phyloP scores from a whole-genome alignment of 2,797 vertebrate genomes.

The Basileuterus tristriatus region DNA sequence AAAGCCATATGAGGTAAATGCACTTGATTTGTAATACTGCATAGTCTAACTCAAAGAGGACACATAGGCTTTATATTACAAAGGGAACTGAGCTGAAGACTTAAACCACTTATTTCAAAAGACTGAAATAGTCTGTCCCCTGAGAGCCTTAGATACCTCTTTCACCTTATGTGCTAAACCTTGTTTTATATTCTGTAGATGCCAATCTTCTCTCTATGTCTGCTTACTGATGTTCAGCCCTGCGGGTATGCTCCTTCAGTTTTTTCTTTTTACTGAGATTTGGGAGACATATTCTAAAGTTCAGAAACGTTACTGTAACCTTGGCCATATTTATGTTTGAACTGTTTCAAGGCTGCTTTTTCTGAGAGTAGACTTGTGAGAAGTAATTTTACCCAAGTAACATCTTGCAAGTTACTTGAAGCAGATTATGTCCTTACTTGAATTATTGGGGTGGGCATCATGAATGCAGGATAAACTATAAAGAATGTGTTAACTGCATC shows the following conservation, averaged over 20 bases:
- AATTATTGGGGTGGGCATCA: neutral
- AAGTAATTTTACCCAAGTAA: neutral
- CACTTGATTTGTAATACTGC: neutral
- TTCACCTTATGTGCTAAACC: slow-evolving; percentile 48
- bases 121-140: slow-evolving; percentile 6
- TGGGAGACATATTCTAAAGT: neutral
- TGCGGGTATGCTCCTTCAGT: neutral
- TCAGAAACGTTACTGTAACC: neutral
- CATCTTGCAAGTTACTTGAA: neutral
- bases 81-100: slow-evolving; percentile 9
- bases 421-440: neutral
- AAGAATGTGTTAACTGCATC: neutral
- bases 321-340: neutral
- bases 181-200: slow-evolving; percentile 52
- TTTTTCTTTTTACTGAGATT: neutral
- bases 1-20: neutral
- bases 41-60: neutral
- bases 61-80: neutral
- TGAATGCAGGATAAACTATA: neutral
- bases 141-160: slow-evolving; percentile 31
- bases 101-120: slow-evolving; percentile 50
- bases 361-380: neutral
- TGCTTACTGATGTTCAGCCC: slow-evolving; percentile 37
- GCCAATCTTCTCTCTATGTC: slow-evolving; percentile 6
- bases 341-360: neutral